These are phyloP conservation scores for Ondatra zibethicus DNA, from an alignment of 2,113 vertebrate species.

Conservation along the genomic window DNA sequence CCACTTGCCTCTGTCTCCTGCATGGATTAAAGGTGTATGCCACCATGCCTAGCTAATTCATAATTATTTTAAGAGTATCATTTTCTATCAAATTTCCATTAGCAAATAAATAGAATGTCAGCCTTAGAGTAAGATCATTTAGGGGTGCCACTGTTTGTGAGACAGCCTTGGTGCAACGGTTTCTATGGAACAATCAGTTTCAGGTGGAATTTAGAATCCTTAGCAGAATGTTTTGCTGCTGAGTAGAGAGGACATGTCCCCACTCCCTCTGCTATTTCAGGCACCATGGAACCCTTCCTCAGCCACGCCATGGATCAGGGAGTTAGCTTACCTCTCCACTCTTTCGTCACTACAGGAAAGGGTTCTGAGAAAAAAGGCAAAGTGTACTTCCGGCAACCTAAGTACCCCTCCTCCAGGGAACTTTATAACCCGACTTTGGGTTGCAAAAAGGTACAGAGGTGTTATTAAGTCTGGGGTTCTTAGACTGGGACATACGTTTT, in stretches of 20 bases:
- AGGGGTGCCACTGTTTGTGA: conserved; percentile 44
- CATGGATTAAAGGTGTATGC: not conserved
- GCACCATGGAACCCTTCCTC: not conserved
- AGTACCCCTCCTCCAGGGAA: not conserved
- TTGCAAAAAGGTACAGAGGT: conserved; percentile 38
- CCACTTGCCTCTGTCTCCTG: not conserved
- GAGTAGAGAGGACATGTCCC: not conserved
- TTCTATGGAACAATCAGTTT: conserved; percentile 67
- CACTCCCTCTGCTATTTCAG: not conserved
- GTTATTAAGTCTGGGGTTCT: conserved; percentile 35
- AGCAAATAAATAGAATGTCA: conserved; percentile 45
- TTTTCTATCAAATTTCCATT: conserved; percentile 50
- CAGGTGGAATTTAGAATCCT: conserved; percentile 61
- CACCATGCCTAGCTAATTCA: not conserved
- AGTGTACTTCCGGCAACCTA: not conserved
- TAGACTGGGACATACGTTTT: not conserved
- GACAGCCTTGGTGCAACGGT: conserved; percentile 43
- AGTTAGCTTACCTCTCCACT: not conserved
- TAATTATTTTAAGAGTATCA: not conserved
- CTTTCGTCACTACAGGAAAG: not conserved
- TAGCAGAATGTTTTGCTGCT: conserved; percentile 41
- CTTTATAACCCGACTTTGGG: not conserved
- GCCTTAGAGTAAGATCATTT: not conserved
- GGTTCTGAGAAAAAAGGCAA: not conserved
- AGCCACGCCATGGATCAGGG: not conserved